Evolutionary conservation across 1,140 invertebrate genomes (phyloP), one percentile per base, ranked within the genome.

Genomic region (Drosophila insularis): DNA sequence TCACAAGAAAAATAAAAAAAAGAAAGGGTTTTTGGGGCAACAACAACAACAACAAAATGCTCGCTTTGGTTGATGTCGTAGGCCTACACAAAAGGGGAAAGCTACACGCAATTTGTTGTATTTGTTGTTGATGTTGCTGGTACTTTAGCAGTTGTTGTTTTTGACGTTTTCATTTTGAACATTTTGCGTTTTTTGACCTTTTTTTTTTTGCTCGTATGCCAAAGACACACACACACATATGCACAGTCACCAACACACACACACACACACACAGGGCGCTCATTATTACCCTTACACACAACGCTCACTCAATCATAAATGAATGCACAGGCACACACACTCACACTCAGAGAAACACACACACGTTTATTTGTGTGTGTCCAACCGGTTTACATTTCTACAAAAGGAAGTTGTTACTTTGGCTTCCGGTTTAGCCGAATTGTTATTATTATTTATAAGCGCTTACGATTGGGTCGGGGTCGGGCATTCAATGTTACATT

Each of bases 351-450:
- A n/a, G n/a, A n/a, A n/a, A n/a, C n/a, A 81, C 35, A 54, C 23
- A 55, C 66, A 66, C 50, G 11, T 63, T 71, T 62, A 66, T 73
- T 71, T 86, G 76, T 50, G 87, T 86, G 72, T 86, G 82, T 82
- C 75, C 79, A 78, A 81, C 63, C 74, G 79, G 74, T 76, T 74
- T 76, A 79, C 82, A 86, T 87, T 87, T 63, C 67, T 71, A 87
- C 82, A 80, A 89, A 87, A 89, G 82, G 82, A 87, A 87, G 84
- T 87, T 87, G 84, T 87, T 87, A 87, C 86, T 87, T 68, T 65
- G 76, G 80, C 80, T 74, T 87, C 82, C 82, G 82, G 84, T 74
- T 87, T 89, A 87, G 82, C 64, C 64, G 63, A 89, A 89, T 89
- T 78, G 84, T 87, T 87, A 84, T 84, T 87, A 84, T 84, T 87